These are phyloP conservation scores for Sigmodon hispidus DNA, from an alignment of 2,113 vertebrate genomes.

Conservation along the genomic window DNA sequence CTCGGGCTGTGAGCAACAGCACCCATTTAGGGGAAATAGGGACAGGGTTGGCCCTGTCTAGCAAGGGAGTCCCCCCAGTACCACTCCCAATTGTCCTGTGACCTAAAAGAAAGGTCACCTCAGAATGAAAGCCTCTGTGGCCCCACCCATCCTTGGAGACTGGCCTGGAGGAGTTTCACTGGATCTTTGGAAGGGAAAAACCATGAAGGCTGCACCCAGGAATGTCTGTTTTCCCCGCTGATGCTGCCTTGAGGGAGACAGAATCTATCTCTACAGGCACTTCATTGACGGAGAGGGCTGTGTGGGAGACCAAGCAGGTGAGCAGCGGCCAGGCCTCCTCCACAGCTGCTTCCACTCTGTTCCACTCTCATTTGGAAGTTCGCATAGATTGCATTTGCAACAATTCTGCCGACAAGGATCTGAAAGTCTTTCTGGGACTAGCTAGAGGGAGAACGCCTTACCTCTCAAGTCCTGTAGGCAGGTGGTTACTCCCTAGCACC, in stretches of 20 bases:
- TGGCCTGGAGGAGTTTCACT: background rate
- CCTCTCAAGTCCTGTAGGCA: background rate
- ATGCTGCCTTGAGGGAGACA: background rate
- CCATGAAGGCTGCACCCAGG: background rate
- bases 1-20: slow-evolving; percentile 65
- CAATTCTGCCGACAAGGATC: background rate
- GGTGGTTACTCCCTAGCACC: background rate
- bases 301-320: background rate
- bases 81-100: background rate
- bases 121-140: background rate
- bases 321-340: background rate
- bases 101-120: slow-evolving; percentile 8
- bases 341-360: background rate
- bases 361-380: background rate
- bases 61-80: background rate
- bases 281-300: background rate
- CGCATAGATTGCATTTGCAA: background rate
- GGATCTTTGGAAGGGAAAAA: background rate
- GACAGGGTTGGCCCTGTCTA: slow-evolving; percentile 53
- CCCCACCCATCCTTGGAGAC: background rate
- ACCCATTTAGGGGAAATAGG: slow-evolving; percentile 57
- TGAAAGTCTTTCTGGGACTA: background rate
- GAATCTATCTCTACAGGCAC: background rate
- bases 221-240: background rate
- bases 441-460: background rate